Percentiles rank a stretch among this genome's conserved stretches.
Conservation (phyloP, 2,113 vertebrate species). For the Zosterops lateralis region DNA sequence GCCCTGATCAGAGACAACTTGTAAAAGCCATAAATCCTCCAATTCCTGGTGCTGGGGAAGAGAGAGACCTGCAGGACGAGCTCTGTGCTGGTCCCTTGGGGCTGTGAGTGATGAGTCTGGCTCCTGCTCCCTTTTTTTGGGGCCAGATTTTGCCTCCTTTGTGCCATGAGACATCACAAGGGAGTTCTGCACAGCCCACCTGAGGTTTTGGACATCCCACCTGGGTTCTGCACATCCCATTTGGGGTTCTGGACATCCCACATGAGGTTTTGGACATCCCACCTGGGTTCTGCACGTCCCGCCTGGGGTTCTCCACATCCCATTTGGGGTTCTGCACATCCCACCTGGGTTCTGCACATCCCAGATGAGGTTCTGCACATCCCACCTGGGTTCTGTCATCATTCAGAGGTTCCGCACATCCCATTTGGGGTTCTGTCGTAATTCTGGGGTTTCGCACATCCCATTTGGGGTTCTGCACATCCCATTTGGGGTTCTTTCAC, state of each 20-base stretch:
- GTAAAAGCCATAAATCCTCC: background rate
- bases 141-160: background rate
- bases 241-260: background rate
- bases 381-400: too few species aligned
- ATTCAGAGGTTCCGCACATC: too few species aligned
- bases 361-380: too few species aligned
- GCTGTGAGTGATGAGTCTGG: accelerated
- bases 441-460: background rate
- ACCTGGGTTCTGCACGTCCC: background rate
- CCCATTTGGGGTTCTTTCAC: too few species aligned
- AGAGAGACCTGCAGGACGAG: background rate
- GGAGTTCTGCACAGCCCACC: accelerated
- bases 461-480: too few species aligned
- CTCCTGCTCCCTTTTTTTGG: background rate
- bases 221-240: background rate
- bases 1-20: background rate
- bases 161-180: accelerated
- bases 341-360: background rate
- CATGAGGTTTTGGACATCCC: background rate
- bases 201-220: accelerated
- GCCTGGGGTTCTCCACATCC: background rate
- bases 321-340: too few species aligned
- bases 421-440: too few species aligned
- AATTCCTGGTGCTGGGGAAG: accelerated
- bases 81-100: background rate